These are phyloP conservation scores for Lasioglossum zephyrum DNA, from an alignment of 2,888 invertebrate species.

Conservation along the genomic window DNA sequence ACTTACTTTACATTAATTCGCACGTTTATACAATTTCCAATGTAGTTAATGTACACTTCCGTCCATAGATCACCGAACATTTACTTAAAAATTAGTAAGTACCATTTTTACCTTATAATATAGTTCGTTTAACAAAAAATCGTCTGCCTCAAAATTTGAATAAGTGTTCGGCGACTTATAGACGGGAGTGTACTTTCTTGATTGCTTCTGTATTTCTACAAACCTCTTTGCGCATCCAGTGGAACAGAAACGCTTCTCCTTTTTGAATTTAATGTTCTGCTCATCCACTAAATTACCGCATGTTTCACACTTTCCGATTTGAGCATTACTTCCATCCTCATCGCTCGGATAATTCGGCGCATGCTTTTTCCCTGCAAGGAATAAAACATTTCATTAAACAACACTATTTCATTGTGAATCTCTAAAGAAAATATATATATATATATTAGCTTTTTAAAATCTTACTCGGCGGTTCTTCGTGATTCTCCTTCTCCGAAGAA, in stretches of 20 bases:
- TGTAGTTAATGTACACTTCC: not conserved
- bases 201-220: slow-evolving; percentile 53
- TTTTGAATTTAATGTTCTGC: slow-evolving; percentile 87
- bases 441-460: not conserved
- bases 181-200: not conserved
- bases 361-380: slow-evolving; percentile 83
- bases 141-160: no score
- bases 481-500: slow-evolving; percentile 84
- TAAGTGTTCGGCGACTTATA: no score
- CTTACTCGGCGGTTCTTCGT: slow-evolving; percentile 93
- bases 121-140: no score
- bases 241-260: slow-evolving; percentile 91
- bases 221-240: slow-evolving; percentile 89
- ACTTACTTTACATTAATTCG: not conserved
- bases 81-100: no score
- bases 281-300: slow-evolving; percentile 88
- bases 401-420: not conserved
- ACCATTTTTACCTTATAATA: no score
- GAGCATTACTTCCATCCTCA: slow-evolving; percentile 81
- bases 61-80: no score
- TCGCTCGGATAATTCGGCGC: slow-evolving; percentile 79
- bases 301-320: slow-evolving; percentile 89
- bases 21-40: not conserved
- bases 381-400: slow-evolving; percentile 13
- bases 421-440: not conserved